These are phyloP conservation scores for Bucorvus abyssinicus DNA, from an alignment of 2,797 vertebrate species.

Conservation along the genomic window DNA sequence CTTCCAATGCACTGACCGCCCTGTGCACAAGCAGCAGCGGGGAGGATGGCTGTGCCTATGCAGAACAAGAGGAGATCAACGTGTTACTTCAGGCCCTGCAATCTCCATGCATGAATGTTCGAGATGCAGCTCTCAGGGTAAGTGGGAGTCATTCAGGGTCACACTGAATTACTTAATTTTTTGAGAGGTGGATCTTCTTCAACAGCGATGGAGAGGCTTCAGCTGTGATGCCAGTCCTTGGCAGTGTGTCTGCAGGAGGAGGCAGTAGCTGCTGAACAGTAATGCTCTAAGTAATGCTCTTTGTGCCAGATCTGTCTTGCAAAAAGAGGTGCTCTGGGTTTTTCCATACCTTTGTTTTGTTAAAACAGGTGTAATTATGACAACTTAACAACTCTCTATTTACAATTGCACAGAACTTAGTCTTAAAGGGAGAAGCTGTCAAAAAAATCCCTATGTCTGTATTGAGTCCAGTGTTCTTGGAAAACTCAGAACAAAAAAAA, in stretches of 20 bases:
- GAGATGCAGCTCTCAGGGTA: slow-evolving; percentile 93
- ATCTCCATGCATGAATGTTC: slow-evolving; percentile 89
- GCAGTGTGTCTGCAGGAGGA: neutral
- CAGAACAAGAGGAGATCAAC: slow-evolving; percentile 91
- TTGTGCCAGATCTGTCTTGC: neutral
- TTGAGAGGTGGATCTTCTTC: neutral
- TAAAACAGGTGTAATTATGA: neutral
- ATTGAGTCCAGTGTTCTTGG: neutral
- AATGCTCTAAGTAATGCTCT: neutral
- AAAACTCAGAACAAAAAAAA: neutral
- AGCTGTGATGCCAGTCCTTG: neutral
- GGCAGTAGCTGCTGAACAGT: neutral
- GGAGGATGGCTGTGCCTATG: slow-evolving; percentile 86
- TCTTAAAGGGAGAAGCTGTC: neutral
- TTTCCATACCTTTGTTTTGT: neutral
- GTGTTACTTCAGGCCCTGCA: slow-evolving; percentile 89
- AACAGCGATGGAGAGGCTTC: too few species aligned
- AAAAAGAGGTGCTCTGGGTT: neutral
- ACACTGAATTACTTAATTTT: neutral
- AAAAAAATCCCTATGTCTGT: neutral
- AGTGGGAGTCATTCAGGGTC: slow-evolving; percentile 20
- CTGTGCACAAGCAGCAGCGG: slow-evolving; percentile 91
- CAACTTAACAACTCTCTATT: neutral
- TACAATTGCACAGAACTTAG: neutral
- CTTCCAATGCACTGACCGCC: slow-evolving; percentile 85